phyloP scores from a whole-genome alignment of 2,797 vertebrate genomes.

The Eulemur albifrons region DNA sequence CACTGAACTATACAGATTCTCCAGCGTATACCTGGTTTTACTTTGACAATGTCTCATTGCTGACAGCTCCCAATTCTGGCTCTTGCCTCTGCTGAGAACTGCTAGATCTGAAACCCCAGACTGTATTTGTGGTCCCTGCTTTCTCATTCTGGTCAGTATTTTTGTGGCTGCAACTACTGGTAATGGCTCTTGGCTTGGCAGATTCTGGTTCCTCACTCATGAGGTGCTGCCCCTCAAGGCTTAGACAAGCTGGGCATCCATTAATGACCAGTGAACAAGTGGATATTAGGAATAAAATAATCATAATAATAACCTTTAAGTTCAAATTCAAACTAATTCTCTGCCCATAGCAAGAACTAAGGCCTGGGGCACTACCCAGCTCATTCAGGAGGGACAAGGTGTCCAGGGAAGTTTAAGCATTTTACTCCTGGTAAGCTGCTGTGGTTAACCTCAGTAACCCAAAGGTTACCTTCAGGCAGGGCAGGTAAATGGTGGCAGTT shows the following conservation, averaged over 20 bases:
- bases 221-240: not conserved
- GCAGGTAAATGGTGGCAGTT: not conserved
- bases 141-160: not conserved
- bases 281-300: not conserved
- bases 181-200: not conserved
- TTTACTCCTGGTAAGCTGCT: not conserved
- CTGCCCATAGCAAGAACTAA: not conserved
- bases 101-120: too few relatives aligned
- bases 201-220: not conserved
- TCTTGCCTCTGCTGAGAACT: not conserved
- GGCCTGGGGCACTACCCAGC: not conserved
- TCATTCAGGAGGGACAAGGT: not conserved
- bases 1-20: not conserved
- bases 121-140: not conserved
- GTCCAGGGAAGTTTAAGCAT: not conserved
- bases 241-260: not conserved
- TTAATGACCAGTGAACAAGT: not conserved
- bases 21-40: not conserved
- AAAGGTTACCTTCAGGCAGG: not conserved
- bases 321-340: slow-evolving; percentile 16
- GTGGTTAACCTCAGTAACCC: not conserved
- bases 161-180: not conserved
- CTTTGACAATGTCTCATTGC: not conserved
- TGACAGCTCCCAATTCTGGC: not conserved
- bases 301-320: not conserved